Evolutionary conservation across 2,888 invertebrate species (phyloP), one percentile per base, ranked within the genome.

Genomic region (Meiosimyza decipiens): DNA sequence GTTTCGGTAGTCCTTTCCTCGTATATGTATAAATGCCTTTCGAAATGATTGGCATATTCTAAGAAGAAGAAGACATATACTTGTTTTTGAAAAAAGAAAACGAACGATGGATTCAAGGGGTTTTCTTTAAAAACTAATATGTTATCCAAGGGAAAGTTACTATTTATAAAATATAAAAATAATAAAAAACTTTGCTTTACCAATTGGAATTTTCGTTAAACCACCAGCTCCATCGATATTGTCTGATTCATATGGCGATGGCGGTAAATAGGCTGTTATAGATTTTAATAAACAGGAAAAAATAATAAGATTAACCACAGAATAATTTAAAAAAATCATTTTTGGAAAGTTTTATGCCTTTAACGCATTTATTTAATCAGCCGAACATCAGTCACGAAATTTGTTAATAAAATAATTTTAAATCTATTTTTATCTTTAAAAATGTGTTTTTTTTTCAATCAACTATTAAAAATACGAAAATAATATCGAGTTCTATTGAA

Each of bases 401-500:
- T 16, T 16, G 15, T 22, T 28, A 64, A 49, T 15, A 64, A 51
- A 51, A 18, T 64, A 64, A 22, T 22, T 50, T 18, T 13, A 6
- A 18, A 16, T 50, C 51, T 60, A 68, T 69, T 60, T 69, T 69
- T 69, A 69, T 28, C 57, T 18, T 54, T 47, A 22, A 66, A 66
- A n/a, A 55, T 66, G 54, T 66, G n/a, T 54, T 15, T 33, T 66
- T 22, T 15, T 28, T 28, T 28, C 3, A 28, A 3, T 28, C 9
- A 40, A 40, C 16, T 3, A 47, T 16, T 12, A 49, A n/a, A 63
- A 11, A n/a, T 16, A 11, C 3, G 18, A 15, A n/a, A 63, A 16
- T 22, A 40, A 40, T 40, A 9, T 9, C 40, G 40, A 40, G 6
- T 49, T 6, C 12, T 16, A 64, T 16, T 40, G 40, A 40, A 68